A percentile compares a stretch with the other conserved stretches of the same genome.
Evolutionary conservation across 2,797 vertebrate species (phyloP).

Genomic region (Cichlasoma orientale): DNA sequence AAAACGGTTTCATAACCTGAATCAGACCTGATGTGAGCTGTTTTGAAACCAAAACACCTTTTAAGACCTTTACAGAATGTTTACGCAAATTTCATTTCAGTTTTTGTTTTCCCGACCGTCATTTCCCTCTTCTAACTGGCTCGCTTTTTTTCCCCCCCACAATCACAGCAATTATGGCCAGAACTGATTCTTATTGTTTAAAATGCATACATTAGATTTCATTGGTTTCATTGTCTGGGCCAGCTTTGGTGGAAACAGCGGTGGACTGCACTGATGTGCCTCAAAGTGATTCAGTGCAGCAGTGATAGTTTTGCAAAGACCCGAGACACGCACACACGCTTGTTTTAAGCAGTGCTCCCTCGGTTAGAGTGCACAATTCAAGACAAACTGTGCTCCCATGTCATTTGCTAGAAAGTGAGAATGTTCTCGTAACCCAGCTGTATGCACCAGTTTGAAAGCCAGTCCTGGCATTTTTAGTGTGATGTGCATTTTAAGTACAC

Average conservation of each 20-base stretch:
- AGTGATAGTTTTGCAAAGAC: too few relatives aligned
- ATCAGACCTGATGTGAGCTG: background rate
- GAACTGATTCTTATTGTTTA: background rate
- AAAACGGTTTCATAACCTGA: background rate
- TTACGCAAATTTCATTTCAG: background rate
- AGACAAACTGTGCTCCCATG: too few relatives aligned
- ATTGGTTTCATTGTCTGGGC: background rate
- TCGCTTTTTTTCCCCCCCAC: background rate
- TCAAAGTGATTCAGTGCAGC: too few relatives aligned
- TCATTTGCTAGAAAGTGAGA: too few relatives aligned
- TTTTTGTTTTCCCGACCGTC: background rate
- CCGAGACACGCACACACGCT: background rate
- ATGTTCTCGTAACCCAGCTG: background rate
- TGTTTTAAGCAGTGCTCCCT: background rate
- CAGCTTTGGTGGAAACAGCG: background rate
- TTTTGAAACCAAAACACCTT: background rate
- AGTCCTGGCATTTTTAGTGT: background rate
- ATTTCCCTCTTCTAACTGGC: background rate
- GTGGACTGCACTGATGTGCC: too few relatives aligned
- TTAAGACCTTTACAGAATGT: background rate
- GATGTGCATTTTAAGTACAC: background rate
- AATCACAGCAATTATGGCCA: background rate
- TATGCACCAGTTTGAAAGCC: background rate
- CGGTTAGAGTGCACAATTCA: background rate
- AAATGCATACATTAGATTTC: background rate